A percentile compares a stretch with the other conserved stretches of the same genome.
Evolutionary conservation across 2,797 vertebrate species (phyloP).

Genomic region (Liasis olivaceus): DNA sequence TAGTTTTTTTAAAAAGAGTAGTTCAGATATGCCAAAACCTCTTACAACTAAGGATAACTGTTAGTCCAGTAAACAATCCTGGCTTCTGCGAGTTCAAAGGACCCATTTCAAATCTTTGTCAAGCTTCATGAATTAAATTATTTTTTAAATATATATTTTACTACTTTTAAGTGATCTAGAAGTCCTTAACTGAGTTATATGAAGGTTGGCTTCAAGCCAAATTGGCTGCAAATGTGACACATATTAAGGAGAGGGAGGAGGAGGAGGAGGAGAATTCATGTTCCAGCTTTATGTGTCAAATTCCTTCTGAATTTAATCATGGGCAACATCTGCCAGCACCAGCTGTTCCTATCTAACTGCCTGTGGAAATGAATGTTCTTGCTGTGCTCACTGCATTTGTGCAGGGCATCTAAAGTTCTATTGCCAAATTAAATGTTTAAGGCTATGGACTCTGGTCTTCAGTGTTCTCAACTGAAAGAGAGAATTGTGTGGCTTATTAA

Average conservation of each 20-base stretch:
- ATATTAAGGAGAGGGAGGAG: not conserved
- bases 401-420: not conserved
- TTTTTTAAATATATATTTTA: not conserved
- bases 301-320: slow-evolving; percentile 31
- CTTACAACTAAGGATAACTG: not conserved
- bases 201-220: not conserved
- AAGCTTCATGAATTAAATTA: not conserved
- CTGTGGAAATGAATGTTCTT: not conserved
- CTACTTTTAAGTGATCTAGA: not conserved
- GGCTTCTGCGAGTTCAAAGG: not conserved
- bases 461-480: not conserved
- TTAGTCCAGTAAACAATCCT: not conserved
- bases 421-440: slow-evolving; percentile 10
- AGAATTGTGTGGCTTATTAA: not conserved
- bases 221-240: not conserved
- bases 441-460: not conserved
- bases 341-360: slow-evolving; percentile 22
- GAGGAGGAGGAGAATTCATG: not conserved
- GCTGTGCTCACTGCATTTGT: not conserved
- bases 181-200: not conserved
- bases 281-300: not conserved
- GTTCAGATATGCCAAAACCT: not conserved
- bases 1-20: not conserved
- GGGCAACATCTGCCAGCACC: not conserved
- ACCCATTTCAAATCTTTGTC: not conserved